These are phyloP conservation scores for Homalodisca vitripennis DNA, from an alignment of 1,140 invertebrate genomes.

Conservation along the genomic window DNA sequence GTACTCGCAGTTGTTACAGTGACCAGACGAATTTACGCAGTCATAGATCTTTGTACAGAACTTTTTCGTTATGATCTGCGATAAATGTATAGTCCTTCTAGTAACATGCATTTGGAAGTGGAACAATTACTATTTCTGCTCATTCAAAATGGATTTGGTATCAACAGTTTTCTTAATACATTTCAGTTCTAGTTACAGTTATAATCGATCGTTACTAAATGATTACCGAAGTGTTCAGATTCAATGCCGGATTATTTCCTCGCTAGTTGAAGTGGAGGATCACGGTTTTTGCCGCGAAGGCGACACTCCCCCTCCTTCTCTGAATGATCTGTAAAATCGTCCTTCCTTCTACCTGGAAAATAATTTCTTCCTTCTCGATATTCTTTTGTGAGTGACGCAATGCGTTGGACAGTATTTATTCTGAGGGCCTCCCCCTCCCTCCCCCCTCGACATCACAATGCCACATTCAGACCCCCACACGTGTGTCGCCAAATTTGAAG, in stretches of 20 bases:
- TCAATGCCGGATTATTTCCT: background rate
- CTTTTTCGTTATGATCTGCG: too few relatives aligned
- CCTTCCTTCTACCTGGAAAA: slow-evolving; percentile 5
- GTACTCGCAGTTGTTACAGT: too few relatives aligned
- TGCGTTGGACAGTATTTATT: slow-evolving; percentile 3
- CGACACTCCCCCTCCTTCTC: background rate
- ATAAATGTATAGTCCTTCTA: too few relatives aligned
- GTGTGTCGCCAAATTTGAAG: slow-evolving; percentile 14
- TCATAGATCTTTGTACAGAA: too few relatives aligned
- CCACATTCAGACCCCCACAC: background rate
- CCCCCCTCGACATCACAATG: background rate
- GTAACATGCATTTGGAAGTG: too few relatives aligned
- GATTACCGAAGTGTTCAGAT: too few relatives aligned
- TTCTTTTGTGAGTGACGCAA: slow-evolving; percentile 15
- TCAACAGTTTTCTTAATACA: too few relatives aligned
- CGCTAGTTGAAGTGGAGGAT: background rate
- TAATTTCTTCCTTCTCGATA: slow-evolving; percentile 14
- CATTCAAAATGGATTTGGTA: too few relatives aligned
- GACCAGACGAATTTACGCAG: too few relatives aligned
- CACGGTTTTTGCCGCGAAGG: background rate
- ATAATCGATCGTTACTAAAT: too few relatives aligned
- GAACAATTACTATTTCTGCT: too few relatives aligned
- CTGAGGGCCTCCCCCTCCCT: background rate
- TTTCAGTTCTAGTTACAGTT: too few relatives aligned
- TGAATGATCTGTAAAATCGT: slow-evolving; percentile 16